Conservation (phyloP, 2,888 invertebrate genomes). For the Dorcus parallelipipedus region DNA sequence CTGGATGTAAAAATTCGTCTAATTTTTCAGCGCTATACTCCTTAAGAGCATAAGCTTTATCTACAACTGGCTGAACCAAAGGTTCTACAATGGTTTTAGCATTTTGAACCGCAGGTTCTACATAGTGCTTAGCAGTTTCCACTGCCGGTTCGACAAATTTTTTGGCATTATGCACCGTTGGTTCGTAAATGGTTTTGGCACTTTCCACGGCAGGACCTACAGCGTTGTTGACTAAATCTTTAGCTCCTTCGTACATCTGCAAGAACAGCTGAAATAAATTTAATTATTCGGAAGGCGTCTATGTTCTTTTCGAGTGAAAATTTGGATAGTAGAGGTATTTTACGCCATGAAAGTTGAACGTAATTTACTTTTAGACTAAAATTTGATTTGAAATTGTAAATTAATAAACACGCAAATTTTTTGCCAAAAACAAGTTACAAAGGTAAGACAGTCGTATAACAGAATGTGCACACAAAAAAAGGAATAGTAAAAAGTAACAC, state of each 20-base stretch:
- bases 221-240: constrained; percentile 42
- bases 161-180: constrained; percentile 33
- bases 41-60: constrained; percentile 30
- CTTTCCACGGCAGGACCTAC: constrained; percentile 40
- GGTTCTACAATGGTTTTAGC: constrained; percentile 26
- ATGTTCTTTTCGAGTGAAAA: background rate
- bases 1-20: constrained; percentile 33
- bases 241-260: constrained; percentile 48
- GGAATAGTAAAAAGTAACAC: no score
- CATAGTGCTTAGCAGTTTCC: constrained; percentile 13
- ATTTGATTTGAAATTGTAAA: no score
- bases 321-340: no score
- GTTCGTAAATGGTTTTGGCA: constrained; percentile 34
- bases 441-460: no score
- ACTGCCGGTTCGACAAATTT: constrained; percentile 29
- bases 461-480: no score
- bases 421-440: no score
- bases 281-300: constrained; percentile 1
- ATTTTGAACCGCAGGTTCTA: constrained; percentile 31
- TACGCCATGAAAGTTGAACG: no score
- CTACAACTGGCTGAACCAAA: constrained; percentile 12
- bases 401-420: no score
- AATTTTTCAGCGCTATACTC: constrained; percentile 39
- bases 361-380: no score
- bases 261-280: constrained; percentile 40